Evolutionary conservation across 1,140 invertebrate species (phyloP).

Genomic region (Papilio dardanus): DNA sequence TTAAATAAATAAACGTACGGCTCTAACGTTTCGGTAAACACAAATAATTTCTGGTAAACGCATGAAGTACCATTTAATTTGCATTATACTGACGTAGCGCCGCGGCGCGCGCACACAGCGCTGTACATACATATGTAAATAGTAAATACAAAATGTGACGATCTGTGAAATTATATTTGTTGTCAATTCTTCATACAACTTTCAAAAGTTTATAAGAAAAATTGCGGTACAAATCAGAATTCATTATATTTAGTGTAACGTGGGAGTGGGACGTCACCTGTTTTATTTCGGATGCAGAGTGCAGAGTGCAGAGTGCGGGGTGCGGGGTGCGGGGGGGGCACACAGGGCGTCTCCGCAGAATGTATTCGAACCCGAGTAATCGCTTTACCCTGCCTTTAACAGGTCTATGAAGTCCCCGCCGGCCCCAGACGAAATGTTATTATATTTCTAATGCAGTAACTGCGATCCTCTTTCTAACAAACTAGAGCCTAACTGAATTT

Average conservation of each 20-base stretch:
- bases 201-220: too few relatives aligned
- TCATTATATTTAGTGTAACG: too few relatives aligned
- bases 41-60: neutral
- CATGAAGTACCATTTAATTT: conserved; percentile 9
- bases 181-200: too few relatives aligned
- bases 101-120: conserved; percentile 4
- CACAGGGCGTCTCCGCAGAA: too few relatives aligned
- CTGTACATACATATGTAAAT: neutral
- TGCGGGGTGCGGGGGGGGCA: too few relatives aligned
- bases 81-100: neutral
- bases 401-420: neutral
- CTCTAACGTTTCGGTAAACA: neutral
- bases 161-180: neutral
- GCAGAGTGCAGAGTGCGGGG: neutral
- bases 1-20: neutral
- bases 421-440: neutral
- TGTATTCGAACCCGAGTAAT: neutral
- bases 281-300: too few relatives aligned
- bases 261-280: too few relatives aligned
- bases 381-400: conserved; percentile 4
- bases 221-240: too few relatives aligned
- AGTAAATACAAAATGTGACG: neutral
- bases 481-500: neutral
- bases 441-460: neutral
- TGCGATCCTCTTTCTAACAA: neutral